Evolutionary conservation across 2,113 vertebrate species (phyloP), one percentile per base, ranked within the genome.

Genomic region (Ameiurus melas): DNA sequence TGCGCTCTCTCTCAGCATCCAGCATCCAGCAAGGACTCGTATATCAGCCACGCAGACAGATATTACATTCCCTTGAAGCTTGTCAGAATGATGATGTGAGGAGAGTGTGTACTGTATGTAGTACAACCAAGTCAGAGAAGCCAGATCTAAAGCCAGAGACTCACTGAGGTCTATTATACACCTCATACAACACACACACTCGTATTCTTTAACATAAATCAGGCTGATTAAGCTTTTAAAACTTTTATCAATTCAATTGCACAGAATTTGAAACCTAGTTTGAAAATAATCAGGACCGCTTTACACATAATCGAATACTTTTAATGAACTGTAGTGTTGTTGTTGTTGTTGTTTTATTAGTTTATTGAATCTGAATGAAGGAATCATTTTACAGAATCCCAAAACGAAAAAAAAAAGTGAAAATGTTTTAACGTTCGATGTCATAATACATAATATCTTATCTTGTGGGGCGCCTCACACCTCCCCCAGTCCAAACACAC

Each of bases 51-150:
- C 64, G 47, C 43, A 78, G 12, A 85, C 47, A 51, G 62, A 62
- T 30, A 51, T 14, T 33, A 85, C 66, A 70, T 33, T 85, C 43
- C n/a, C n/a, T 33, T 33, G 36, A 33, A 33, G 75, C 25, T 51
- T 75, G 43, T 78, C 43, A 51, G n/a, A 78, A 78, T 55, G 27
- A 51, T 79, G 47, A 79, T 53, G 27, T 79, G 47, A 79, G 77
- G 13, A 17, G 77, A 25, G 77, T 4, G 27, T 27, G 30, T 73
- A 39, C 39, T 73, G 33, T 27, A 85, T 4, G 14, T 14, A 47
- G 39, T n/a, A 70, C 30, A 71, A 10, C 1, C 27, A 55, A 70
- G 8, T 71, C 64, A 25, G 4, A 25, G 17, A 36, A 73, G 70
- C 75, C 33, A 43, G n/a, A 19, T 60, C 47, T 22, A 60, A 14